Evolutionary conservation across 2,113 vertebrate genomes (phyloP), one percentile per base, ranked within the genome.

Genomic region (Siniperca chuatsi): DNA sequence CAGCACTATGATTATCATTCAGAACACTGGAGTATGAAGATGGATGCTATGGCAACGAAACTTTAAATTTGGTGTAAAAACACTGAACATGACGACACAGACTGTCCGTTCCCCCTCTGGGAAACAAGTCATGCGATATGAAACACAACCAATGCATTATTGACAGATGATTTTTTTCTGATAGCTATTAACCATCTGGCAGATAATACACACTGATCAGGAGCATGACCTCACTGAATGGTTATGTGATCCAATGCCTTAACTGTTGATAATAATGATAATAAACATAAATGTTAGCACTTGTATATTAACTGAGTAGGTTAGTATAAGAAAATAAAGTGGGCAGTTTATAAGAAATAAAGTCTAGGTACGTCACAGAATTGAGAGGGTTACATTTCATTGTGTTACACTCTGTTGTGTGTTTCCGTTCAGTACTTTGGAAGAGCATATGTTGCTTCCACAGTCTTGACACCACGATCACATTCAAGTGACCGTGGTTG

Each of bases 401-500:
- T 60, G 8, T n/a, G 25, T 48, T 44, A 54, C 33, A 1, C 2
- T 65, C 15, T 60, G 16, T 18, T 66, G 48, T 21, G 29, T 13
- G 52, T 55, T 85, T 81, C 29, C 33, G 6, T 58, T 57, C 40
- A 42, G 50, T 2, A 8, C 29, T 50, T 68, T 79, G 23, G 50
- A 66, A 21, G 37, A 69, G 23, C 57, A 77, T 58, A 29, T 68
- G 50, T 44, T 48, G 52, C 62, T n/a, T 58, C 58, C 5, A 48
- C 66, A 91, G 64, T 81, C 71, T 4, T 87, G 64, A 89, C 85
- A 75, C 71, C 46, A 23, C 33, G 75, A 79, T 79, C 88, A 79
- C 73, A 83, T 85, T 71, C 25, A 75, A 85, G 73, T 61, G 65
- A 78, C 78, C 42, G 66, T 74, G 84, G 84, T 72, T 93, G 87